Percentiles rank a stretch among this genome's conserved stretches.
Evolutionary conservation across 2,888 invertebrate species (phyloP).

Genomic region (Arge pagana): DNA sequence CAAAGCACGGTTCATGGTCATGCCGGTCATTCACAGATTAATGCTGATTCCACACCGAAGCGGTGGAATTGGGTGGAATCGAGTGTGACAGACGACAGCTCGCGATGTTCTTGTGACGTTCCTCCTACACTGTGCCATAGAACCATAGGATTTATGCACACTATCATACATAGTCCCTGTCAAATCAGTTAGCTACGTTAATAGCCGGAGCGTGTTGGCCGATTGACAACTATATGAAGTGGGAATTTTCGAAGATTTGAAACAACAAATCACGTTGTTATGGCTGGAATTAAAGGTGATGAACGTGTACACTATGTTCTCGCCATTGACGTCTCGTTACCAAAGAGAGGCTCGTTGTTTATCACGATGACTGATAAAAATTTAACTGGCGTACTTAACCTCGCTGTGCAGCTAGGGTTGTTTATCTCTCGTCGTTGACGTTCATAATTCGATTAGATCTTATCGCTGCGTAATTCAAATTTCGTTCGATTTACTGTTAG

Average conservation of each 20-base stretch:
- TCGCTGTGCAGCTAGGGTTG: background rate
- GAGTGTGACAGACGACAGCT: too few relatives aligned
- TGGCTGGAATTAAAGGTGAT: slow-evolving; percentile 58
- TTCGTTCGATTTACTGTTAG: background rate
- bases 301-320: slow-evolving; percentile 3
- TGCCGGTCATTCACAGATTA: too few relatives aligned
- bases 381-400: slow-evolving; percentile 9
- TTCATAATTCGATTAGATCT: background rate
- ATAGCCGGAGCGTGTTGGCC: too few relatives aligned
- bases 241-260: slow-evolving; percentile 24
- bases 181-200: too few relatives aligned
- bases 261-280: slow-evolving; percentile 32
- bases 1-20: too few relatives aligned
- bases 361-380: background rate
- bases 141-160: too few relatives aligned
- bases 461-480: background rate
- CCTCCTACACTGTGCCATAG: too few relatives aligned
- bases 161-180: too few relatives aligned
- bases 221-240: slow-evolving; percentile 21
- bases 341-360: background rate
- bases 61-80: too few relatives aligned
- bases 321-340: background rate
- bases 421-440: background rate
- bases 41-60: too few relatives aligned
- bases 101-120: too few relatives aligned